Percentiles rank a stretch among this genome's conserved stretches.
Evolutionary conservation across 2,797 vertebrate genomes (phyloP).

Genomic region (Furcifer pardalis): DNA sequence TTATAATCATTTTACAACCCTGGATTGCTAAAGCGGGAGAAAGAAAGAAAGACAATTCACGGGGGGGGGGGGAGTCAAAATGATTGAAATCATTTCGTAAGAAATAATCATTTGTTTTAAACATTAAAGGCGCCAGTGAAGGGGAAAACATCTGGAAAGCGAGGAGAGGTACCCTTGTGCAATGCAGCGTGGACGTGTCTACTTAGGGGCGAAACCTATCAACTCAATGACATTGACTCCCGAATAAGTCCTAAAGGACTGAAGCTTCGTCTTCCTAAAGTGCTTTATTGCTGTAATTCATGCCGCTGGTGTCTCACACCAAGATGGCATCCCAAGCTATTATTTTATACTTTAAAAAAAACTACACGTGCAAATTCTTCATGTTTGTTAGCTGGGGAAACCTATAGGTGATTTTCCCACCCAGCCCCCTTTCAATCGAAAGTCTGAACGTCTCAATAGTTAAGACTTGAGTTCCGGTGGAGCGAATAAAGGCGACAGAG

Average conservation of each 20-base stretch:
- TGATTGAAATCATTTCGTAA: background rate
- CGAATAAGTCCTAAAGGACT: background rate
- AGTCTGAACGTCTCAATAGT: background rate
- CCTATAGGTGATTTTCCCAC: background rate
- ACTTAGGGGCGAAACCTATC: background rate
- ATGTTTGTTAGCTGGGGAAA: conserved; percentile 21
- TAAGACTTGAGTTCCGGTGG: conserved; percentile 34
- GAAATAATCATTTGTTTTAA: conserved; percentile 1
- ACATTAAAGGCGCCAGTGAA: background rate
- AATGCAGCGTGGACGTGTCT: background rate
- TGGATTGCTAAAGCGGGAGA: background rate
- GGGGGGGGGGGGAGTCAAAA: conserved; percentile 14
- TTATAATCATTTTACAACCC: background rate
- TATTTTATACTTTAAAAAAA: conserved; percentile 49
- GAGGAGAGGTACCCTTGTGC: conserved; percentile 10
- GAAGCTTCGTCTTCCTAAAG: conserved; percentile 4
- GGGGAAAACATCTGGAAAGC: too few species aligned
- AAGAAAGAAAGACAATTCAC: background rate
- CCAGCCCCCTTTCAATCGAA: conserved; percentile 50
- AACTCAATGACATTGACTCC: background rate
- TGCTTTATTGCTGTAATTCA: background rate
- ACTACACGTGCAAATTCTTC: conserved; percentile 57
- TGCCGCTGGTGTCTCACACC: background rate
- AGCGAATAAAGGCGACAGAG: conserved; percentile 68
- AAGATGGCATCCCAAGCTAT: conserved; percentile 49